These are phyloP conservation scores for Callopanchax toddi DNA, from an alignment of 2,113 vertebrate species.

Conservation along the genomic window DNA sequence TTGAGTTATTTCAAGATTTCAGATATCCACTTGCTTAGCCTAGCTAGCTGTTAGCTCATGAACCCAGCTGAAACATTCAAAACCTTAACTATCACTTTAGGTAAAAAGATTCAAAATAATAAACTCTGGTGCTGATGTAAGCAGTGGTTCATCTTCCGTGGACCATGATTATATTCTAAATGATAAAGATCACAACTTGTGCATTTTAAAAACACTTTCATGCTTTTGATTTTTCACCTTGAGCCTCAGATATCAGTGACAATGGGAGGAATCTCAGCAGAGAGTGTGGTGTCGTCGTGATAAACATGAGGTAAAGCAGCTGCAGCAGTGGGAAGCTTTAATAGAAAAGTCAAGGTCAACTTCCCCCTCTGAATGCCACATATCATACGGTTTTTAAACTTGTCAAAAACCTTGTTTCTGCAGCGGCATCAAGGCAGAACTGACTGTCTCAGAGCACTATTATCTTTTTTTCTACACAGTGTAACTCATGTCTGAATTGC, in stretches of 20 bases:
- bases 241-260: background rate
- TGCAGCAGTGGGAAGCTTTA: background rate
- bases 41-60: too few species aligned
- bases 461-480: background rate
- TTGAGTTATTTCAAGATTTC: too few species aligned
- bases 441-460: too few species aligned
- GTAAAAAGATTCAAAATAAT: too few species aligned
- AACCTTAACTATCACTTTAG: too few species aligned
- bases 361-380: background rate
- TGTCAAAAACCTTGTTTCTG: background rate
- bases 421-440: background rate
- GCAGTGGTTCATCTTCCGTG: background rate
- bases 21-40: too few species aligned
- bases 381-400: background rate
- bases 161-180: too few species aligned
- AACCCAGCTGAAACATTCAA: too few species aligned
- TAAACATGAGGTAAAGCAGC: background rate
- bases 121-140: background rate
- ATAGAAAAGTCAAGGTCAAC: background rate
- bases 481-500: constrained; percentile 1
- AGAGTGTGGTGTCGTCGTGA: background rate
- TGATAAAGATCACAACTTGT: background rate
- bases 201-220: background rate
- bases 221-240: background rate
- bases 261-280: background rate